Base-by-base conservation (phyloP, 2,888 invertebrate species). In the Apantesis nais region DNA sequence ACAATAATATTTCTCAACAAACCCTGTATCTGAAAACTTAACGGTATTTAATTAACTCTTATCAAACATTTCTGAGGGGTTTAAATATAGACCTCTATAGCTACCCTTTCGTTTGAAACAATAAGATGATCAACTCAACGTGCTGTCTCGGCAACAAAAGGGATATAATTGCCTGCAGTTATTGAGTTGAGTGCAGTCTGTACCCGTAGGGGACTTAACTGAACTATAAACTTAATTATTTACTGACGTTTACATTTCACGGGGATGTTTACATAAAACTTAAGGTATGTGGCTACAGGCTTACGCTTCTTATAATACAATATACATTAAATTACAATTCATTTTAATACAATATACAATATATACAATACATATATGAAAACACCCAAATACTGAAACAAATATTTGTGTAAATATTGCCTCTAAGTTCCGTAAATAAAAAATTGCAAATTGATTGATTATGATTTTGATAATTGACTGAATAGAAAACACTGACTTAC, bases 131-230 rank as follows among this genome's bases (percentile, higher is more conserved):
- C 70, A 78, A 64, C 65, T 48, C 3, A 61, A 44, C 61, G n/a
- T 71, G 66, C 61, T 70, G 69, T 67, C 65, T 78, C 44, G 58
- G 67, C 65, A 80, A 75, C 78, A 70, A 73, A 70, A 75, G 48
- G 78, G 71, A 73, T 68, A 72, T 79, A 78, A 81, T 74, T 73
- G 71, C 71, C 68, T 68, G 68, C 76, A 81, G 71, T 67, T 79
- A 76, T 79, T 69, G 29, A 76, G 62, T 52, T 29, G 41, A 19
- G n/a, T 64, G 68, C 64, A 68, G 31, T 58, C 58, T 25, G 61
- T 34, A 22, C 25, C 31, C 41, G 29, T 29, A 58, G 58, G 16
- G 29, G 29, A 19, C 19, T n/a, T 19, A 2, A 39, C 5, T 25
- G 19, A 25, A 63, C 41, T 63, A 29, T 63, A 63, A 11, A n/a